phyloP scores from a whole-genome alignment of 2,113 vertebrate genomes.

The Aspidoscelis tigris region DNA sequence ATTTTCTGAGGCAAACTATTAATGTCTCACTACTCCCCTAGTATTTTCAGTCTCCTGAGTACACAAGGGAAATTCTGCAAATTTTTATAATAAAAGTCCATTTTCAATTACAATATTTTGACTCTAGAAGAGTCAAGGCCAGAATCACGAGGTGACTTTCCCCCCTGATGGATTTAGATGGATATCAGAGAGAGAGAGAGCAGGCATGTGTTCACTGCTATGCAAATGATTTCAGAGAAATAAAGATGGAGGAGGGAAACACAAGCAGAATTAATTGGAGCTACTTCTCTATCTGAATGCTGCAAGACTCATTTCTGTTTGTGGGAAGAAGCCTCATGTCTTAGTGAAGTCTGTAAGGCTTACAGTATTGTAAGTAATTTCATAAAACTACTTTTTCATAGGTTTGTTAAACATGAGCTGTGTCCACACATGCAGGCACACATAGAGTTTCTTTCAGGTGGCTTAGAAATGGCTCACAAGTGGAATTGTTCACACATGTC shows the following conservation, averaged over 20 bases:
- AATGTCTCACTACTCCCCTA: neutral
- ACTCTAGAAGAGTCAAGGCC: neutral
- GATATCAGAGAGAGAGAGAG: neutral
- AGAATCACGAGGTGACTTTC: neutral
- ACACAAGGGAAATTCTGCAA: neutral
- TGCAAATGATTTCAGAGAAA: neutral
- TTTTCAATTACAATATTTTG: neutral
- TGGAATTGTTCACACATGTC: too few relatives aligned
- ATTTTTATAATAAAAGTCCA: neutral
- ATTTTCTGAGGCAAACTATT: neutral
- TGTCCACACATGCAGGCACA: too few relatives aligned
- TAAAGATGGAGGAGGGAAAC: neutral
- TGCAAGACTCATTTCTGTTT: neutral
- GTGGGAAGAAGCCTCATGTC: neutral
- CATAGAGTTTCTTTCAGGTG: too few relatives aligned
- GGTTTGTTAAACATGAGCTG: too few relatives aligned
- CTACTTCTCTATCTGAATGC: neutral
- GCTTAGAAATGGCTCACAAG: too few relatives aligned
- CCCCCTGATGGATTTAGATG: neutral
- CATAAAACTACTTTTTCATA: neutral
- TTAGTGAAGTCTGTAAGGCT: neutral
- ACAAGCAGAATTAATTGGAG: neutral
- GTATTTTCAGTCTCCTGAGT: neutral
- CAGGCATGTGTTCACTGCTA: neutral
- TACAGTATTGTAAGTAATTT: conserved; percentile 9